Base-by-base conservation (phyloP, 2,888 invertebrate species). In the Trissolcus japonicus region DNA sequence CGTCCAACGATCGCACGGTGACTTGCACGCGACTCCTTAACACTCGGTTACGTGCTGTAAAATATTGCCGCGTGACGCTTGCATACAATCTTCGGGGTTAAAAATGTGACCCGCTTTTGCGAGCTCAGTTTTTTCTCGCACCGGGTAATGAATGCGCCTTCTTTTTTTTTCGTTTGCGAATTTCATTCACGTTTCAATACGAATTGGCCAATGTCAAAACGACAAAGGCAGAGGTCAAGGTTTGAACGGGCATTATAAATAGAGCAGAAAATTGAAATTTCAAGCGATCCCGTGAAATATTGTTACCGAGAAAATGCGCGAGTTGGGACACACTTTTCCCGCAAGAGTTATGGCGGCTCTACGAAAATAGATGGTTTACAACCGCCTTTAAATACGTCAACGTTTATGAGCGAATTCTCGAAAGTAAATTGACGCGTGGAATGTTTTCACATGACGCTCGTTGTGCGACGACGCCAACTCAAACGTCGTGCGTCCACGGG, bases 331-430 rank as follows among this genome's bases (percentile, higher is more conserved):
- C 55, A 77, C 46, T 77, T 77, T 77, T 68, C 73, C 68, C 19
- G 41, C 21, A 29, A 40, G 51, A 66, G 46, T 55, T 69, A 56
- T 50, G 59, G 62, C 73, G 65, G 57, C 56, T 61, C 69, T 83
- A 84, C 86, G 83, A 81, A 88, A 88, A 88, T 88, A 87, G 88
- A 88, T 87, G 85, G 84, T 88, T 88, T 88, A 88, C 87, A 82
- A 84, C 85, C 82, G 86, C 87, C 86, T 87, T 88, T 87, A 88
- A 87, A 88, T 85, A 86, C 87, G 86, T 88, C 86, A 86, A 87
- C 87, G 86, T 88, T 88, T 87, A 88, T 82, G 84, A 83, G 84
- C 81, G 85, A 84, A 88, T 88, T 87, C 84, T 83, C 83, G 85
- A 87, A 86, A 87, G 88, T 87, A 88, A 88, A 88, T 87, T 86